A percentile compares a stretch with the other conserved stretches of the same genome.
phyloP scores from a whole-genome alignment of 2,888 invertebrate genomes.

The Lamproptera curius region DNA sequence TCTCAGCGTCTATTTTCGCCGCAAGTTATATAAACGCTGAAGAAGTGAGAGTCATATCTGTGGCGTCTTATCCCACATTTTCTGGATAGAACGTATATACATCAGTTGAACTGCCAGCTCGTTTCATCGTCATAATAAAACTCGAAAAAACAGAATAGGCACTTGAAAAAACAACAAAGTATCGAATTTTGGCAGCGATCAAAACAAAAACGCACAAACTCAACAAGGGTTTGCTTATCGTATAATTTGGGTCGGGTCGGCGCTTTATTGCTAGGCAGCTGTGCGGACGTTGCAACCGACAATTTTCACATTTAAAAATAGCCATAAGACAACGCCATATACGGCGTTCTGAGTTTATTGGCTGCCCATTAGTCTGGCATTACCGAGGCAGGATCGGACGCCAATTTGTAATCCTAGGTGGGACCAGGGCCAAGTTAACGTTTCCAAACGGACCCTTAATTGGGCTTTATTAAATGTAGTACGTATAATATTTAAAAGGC shows the following conservation, averaged over 20 bases:
- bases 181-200: conserved; percentile 18
- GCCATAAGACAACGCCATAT: conserved; percentile 40
- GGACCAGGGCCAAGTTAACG: conserved; percentile 44
- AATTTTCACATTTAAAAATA: conserved; percentile 69
- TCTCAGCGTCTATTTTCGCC: no score
- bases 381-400: conserved; percentile 49
- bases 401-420: conserved; percentile 63
- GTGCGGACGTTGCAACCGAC: conserved; percentile 46
- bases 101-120: no score
- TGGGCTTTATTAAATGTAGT: conserved; percentile 52
- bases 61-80: no score
- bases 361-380: conserved; percentile 36
- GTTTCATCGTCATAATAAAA: no score
- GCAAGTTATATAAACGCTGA: no score
- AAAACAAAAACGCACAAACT: conserved; percentile 29
- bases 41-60: no score
- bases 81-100: no score
- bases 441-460: conserved; percentile 60
- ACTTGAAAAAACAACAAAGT: conserved; percentile 18
- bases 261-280: conserved; percentile 55
- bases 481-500: conserved; percentile 34
- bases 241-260: conserved; percentile 58
- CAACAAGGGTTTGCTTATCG: conserved; percentile 53
- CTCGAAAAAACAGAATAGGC: conserved; percentile 6
- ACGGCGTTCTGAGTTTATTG: conserved; percentile 51